Conservation (phyloP, 1,140 invertebrate genomes). For the Drosophila kepulauana region DNA sequence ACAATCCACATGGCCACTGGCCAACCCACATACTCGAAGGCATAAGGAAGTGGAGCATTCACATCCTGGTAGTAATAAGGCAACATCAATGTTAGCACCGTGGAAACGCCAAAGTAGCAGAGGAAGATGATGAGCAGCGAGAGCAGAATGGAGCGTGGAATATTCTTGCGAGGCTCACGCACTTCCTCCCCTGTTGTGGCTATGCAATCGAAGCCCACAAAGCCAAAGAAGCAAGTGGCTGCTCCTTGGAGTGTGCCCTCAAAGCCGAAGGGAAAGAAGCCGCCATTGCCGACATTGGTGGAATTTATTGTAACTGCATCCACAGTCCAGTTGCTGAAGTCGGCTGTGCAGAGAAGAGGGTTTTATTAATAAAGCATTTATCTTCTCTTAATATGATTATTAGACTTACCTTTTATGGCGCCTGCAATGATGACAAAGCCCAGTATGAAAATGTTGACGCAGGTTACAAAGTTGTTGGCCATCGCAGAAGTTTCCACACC, state of each 20-base stretch:
- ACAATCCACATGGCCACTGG: conserved; percentile 90
- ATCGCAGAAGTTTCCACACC: conserved; percentile 94
- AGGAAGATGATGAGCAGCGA: conserved; percentile 93
- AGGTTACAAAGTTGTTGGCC: conserved; percentile 94
- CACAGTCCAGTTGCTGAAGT: conserved; percentile 63
- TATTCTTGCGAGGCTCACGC: conserved; percentile 93
- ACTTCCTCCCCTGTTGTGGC: conserved; percentile 90
- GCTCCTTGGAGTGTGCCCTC: conserved; percentile 90
- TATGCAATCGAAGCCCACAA: conserved; percentile 97
- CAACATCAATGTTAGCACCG: conserved; percentile 93
- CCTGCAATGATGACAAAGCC: conserved; percentile 93
- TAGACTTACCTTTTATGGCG: conserved; percentile 88
- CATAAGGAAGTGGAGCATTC: conserved; percentile 90
- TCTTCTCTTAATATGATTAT: too few relatives aligned
- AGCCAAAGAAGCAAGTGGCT: conserved; percentile 97
- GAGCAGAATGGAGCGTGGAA: conserved; percentile 93
- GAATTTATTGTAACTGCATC: conserved; percentile 43
- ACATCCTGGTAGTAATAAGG: conserved; percentile 91
- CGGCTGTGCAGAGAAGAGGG: conserved; percentile 37
- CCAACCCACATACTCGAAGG: conserved; percentile 90
- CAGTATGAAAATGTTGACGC: conserved; percentile 93
- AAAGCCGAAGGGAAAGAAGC: conserved; percentile 90
- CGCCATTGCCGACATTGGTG: conserved; percentile 85
- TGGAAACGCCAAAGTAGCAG: conserved; percentile 93
- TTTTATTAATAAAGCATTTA: not conserved